phyloP scores from a whole-genome alignment of 2,113 vertebrate genomes.

The Eidolon helvum region DNA sequence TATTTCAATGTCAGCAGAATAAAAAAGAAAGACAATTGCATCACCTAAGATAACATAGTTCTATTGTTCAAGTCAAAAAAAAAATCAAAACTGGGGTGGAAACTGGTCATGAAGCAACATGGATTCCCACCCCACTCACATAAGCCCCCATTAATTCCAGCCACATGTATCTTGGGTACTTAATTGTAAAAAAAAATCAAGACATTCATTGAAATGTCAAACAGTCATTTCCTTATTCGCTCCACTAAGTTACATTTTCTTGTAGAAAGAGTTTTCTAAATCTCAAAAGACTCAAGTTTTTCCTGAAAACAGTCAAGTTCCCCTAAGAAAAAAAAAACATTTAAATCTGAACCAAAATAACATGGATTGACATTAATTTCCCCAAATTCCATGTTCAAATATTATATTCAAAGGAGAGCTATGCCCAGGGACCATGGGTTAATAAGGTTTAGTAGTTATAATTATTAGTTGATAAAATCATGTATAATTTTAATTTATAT shows the following conservation, averaged over 20 bases:
- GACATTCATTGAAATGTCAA: not conserved
- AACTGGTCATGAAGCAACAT: not conserved
- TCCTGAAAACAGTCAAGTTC: not conserved
- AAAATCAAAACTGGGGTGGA: not conserved
- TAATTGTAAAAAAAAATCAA: not conserved
- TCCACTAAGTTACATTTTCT: not conserved
- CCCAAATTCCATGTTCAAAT: not conserved
- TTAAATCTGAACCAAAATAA: constrained; percentile 14
- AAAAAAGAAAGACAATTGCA: not conserved
- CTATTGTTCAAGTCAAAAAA: not conserved
- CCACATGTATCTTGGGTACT: not conserved
- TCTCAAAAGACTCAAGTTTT: not conserved
- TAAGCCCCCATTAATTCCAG: not conserved
- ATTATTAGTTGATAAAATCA: not conserved
- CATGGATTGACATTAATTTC: not conserved
- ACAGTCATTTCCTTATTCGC: not conserved
- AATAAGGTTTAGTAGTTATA: not conserved
- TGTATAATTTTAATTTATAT: not conserved
- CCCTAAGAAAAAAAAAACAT: not conserved
- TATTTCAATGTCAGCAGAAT: not conserved
- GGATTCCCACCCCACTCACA: not conserved
- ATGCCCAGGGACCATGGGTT: not conserved
- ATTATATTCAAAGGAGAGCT: not conserved
- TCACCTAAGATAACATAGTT: not conserved
- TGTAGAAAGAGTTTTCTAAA: not conserved